phyloP scores from a whole-genome alignment of 2,888 invertebrate genomes.

The Eumerus sabulonum region DNA sequence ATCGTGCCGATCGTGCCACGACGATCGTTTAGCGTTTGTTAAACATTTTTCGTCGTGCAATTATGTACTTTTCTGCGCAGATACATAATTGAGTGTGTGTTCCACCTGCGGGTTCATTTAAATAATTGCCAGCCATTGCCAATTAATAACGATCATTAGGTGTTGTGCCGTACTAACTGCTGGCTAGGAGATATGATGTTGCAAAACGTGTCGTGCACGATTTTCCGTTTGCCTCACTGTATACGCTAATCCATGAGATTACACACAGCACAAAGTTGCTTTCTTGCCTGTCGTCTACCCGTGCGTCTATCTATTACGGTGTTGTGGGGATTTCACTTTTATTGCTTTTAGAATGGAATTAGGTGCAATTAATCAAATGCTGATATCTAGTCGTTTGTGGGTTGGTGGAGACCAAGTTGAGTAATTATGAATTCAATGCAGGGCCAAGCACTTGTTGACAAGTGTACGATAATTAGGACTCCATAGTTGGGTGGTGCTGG shows the following conservation, averaged over 20 bases:
- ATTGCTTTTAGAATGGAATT: conserved; percentile 28
- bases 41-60: conserved; percentile 46
- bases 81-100: conserved; percentile 43
- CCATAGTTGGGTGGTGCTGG: conserved; percentile 22
- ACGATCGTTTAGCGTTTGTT: conserved; percentile 59
- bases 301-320: conserved; percentile 19
- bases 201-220: conserved; percentile 53
- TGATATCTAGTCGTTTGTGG: conserved; percentile 45
- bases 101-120: conserved; percentile 55
- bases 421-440: conserved; percentile 49
- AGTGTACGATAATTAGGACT: conserved; percentile 26
- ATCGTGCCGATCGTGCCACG: conserved; percentile 26
- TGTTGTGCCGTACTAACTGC: neutral
- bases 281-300: neutral
- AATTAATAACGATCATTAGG: conserved; percentile 65
- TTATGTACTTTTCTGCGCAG: conserved; percentile 32
- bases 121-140: conserved; percentile 65
- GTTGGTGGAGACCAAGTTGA: conserved; percentile 2
- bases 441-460: conserved; percentile 37
- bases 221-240: neutral
- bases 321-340: conserved; percentile 50
- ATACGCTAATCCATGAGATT: no score
- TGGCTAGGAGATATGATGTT: no score
- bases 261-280: no score
- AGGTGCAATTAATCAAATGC: conserved; percentile 38